phyloP scores from a whole-genome alignment of 2,113 vertebrate species.

The Canis aureus region DNA sequence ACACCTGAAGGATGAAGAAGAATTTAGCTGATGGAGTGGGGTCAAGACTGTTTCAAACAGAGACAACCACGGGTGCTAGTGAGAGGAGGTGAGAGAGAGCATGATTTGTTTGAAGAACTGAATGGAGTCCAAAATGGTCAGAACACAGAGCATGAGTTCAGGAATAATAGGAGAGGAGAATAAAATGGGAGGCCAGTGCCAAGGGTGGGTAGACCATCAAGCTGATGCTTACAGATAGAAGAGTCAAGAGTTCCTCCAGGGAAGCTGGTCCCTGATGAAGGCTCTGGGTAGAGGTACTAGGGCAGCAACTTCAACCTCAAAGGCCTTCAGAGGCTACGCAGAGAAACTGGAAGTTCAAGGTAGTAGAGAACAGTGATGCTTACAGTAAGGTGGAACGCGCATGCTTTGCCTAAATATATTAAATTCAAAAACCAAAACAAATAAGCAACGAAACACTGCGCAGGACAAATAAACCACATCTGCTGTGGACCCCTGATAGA shows the following conservation, averaged over 20 bases:
- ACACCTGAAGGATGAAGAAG: neutral
- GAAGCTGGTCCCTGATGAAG: neutral
- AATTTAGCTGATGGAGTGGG: neutral
- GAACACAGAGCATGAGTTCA: neutral
- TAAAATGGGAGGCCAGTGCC: neutral
- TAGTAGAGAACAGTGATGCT: neutral
- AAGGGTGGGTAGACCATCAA: neutral
- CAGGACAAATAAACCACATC: neutral
- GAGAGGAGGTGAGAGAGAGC: neutral
- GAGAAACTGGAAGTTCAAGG: slow-evolving; percentile 33
- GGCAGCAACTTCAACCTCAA: neutral
- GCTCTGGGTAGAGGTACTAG: neutral
- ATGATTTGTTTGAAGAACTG: neutral
- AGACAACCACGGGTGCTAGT: neutral
- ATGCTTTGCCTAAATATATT: neutral
- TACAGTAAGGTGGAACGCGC: neutral
- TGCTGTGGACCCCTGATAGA: neutral
- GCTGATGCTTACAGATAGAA: neutral
- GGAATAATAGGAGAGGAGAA: neutral
- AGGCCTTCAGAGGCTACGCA: neutral
- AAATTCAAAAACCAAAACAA: neutral
- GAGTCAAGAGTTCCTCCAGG: neutral
- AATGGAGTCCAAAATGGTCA: neutral
- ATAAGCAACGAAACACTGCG: neutral
- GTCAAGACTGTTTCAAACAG: slow-evolving; percentile 3